Percentiles rank a stretch among this genome's conserved stretches.
These are phyloP conservation scores for Cryptoleucopteryx plumbea DNA, from an alignment of 2,113 vertebrate species.

Conservation along the genomic window DNA sequence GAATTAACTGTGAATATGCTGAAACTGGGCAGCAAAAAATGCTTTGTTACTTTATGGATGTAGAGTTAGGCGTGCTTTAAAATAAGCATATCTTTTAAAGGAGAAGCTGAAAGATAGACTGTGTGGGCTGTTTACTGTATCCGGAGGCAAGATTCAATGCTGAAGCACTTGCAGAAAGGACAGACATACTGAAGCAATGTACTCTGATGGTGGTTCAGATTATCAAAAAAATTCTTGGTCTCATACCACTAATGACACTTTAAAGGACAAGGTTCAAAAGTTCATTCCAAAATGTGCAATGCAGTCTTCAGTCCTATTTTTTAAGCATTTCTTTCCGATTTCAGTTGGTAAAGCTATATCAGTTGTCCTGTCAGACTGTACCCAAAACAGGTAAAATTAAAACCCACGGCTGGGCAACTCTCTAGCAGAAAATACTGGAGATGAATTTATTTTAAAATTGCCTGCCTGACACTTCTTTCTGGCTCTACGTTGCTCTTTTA, in stretches of 20 bases:
- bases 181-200: neutral
- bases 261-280: neutral
- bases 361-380: neutral
- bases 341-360: neutral
- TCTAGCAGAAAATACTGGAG: neutral
- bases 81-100: neutral
- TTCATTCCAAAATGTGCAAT: neutral
- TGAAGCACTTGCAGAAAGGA: neutral
- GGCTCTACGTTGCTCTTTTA: neutral
- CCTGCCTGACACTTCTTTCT: neutral
- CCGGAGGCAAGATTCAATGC: neutral
- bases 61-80: neutral
- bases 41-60: neutral
- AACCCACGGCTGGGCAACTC: neutral
- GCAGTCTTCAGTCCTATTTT: neutral
- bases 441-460: neutral
- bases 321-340: neutral
- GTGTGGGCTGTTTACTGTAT: neutral
- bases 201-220: neutral
- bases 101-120: neutral
- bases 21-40: neutral
- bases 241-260: neutral
- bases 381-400: neutral
- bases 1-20: neutral
- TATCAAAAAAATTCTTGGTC: neutral